Percentiles rank a stretch among this genome's conserved stretches.
Evolutionary conservation across 1,140 invertebrate species (phyloP).

Genomic region (Pseudomyrmex flavicornis): DNA sequence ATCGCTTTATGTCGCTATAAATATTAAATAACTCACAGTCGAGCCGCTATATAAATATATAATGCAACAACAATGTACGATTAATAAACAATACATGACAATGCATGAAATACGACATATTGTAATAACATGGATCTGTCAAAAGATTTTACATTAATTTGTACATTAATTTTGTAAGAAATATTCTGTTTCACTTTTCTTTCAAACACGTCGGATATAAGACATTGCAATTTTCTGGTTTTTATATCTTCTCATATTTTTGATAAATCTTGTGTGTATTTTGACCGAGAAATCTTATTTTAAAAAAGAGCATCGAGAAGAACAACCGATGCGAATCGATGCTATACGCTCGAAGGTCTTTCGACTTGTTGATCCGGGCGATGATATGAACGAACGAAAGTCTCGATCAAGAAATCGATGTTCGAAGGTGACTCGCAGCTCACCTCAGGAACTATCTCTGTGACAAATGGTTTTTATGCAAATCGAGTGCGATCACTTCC

Average conservation of each 20-base stretch:
- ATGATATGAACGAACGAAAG: constrained; percentile 65
- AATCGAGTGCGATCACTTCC: constrained; percentile 40
- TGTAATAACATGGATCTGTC: neutral
- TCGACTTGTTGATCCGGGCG: constrained; percentile 55
- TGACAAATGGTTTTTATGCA: constrained; percentile 67
- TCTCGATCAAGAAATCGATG: constrained; percentile 58
- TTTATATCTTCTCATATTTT: neutral
- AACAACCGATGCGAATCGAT: neutral
- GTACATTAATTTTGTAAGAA: too few relatives aligned
- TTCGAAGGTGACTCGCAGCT: constrained; percentile 53
- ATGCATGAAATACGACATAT: neutral
- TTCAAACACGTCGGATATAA: neutral
- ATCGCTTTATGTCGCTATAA: neutral
- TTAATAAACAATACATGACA: neutral
- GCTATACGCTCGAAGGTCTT: constrained; percentile 23
- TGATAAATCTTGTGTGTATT: neutral
- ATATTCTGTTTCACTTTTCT: too few relatives aligned
- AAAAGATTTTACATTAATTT: too few relatives aligned
- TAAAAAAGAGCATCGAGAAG: constrained; percentile 1
- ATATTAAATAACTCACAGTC: neutral
- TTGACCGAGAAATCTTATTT: neutral
- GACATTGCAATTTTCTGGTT: neutral
- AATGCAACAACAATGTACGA: neutral
- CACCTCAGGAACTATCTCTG: constrained; percentile 49
- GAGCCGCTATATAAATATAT: neutral